These are phyloP conservation scores for Caradrina clavipalpis DNA, from an alignment of 2,888 invertebrate genomes.

Conservation along the genomic window DNA sequence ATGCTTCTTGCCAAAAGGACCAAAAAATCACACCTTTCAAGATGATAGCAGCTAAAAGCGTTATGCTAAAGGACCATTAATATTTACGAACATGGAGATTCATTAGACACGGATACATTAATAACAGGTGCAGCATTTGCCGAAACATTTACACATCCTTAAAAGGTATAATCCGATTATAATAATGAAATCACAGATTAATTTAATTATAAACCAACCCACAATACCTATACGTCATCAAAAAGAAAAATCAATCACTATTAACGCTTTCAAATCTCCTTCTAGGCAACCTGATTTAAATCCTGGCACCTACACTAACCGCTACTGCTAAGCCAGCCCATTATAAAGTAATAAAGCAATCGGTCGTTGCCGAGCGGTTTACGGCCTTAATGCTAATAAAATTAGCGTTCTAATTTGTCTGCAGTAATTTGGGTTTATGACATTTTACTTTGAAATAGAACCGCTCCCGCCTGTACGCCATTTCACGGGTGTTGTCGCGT, in stretches of 20 bases:
- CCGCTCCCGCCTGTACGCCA: conserved; percentile 77
- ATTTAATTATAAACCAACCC: conserved; percentile 56
- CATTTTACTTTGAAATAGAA: conserved; percentile 73
- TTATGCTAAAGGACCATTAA: conserved; percentile 13
- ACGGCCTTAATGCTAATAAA: conserved; percentile 85
- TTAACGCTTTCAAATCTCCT: conserved; percentile 60
- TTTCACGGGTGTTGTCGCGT: conserved; percentile 87
- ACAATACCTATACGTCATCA: conserved; percentile 51
- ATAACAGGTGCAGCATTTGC: conserved; percentile 41
- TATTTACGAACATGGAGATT: conserved; percentile 19
- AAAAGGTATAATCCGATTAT: conserved; percentile 59
- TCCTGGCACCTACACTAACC: conserved; percentile 67
- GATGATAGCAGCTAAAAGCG: neutral
- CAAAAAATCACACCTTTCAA: neutral
- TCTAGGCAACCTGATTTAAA: conserved; percentile 69
- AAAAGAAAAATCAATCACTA: conserved; percentile 62
- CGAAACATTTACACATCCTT: conserved; percentile 53
- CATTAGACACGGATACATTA: conserved; percentile 38
- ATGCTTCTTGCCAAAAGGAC: conserved; percentile 2
- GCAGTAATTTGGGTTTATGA: conserved; percentile 83
- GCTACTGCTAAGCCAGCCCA: conserved; percentile 83
- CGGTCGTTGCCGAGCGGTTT: conserved; percentile 79
- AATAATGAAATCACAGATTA: conserved; percentile 54
- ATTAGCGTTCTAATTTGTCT: conserved; percentile 88
- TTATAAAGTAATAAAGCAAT: conserved; percentile 85